Evolutionary conservation across 1,140 invertebrate genomes (phyloP), one percentile per base, ranked within the genome.

Genomic region (Choristoneura fumiferana): DNA sequence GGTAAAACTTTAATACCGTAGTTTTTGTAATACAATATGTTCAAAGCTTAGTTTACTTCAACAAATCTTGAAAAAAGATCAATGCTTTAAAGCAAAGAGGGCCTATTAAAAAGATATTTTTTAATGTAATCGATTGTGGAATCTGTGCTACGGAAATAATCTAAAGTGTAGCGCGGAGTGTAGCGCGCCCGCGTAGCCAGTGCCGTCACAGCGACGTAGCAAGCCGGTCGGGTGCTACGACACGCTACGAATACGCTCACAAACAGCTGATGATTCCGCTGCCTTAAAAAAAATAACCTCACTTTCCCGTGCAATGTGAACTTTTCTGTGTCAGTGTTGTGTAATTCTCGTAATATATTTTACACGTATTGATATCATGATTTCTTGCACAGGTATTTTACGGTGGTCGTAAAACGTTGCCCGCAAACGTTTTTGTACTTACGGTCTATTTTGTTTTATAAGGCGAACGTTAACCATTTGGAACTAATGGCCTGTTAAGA

Each of bases 91-190:
- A 3, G 2, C 22, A 29, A 29, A 29, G 22, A 2, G 22, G 6
- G 2, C 22, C 22, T 6, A 29, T 29, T 6, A 6, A 29, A 29
- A 29, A 29, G 22, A 29, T 29, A 29, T 29, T 29, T 29, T 29
- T 29, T 33, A 2, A 65, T 67, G 29, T 63, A 76, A 77, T 76
- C 70, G 76, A 81, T 84, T 80, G 67, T 77, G 62, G 75, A 87
- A 87, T 85, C 82, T 76, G 71, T 82, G 74, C 80, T 83, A 77
- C 73, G 76, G 80, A 78, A 29, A 73, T 77, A 80, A 76, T 84
- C 76, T 73, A 73, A 78, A 81, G 63, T 76, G 77, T 80, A 76
- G 78, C 65, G 70, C 62, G 71, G 72, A 66, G 76, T 71, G 76
- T 77, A 83, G 73, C 78, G 71, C 72, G 62, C 70, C 61, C 66